Percentiles rank a stretch among this genome's conserved stretches.
phyloP scores from a whole-genome alignment of 2,113 vertebrate genomes.

The Neogobius melanostomus region DNA sequence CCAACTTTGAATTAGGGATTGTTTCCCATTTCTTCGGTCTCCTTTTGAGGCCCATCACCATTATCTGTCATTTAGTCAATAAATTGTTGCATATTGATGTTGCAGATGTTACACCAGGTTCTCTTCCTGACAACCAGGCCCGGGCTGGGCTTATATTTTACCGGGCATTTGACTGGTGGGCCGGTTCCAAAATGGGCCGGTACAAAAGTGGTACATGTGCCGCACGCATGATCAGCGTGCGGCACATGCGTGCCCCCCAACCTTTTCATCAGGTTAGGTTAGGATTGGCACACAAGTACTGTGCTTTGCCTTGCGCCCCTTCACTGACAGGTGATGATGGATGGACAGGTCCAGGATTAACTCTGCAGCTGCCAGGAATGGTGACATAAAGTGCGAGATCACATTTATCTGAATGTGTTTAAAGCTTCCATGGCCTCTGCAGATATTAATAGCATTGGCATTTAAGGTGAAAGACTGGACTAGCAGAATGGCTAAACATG shows the following conservation, averaged over 20 bases:
- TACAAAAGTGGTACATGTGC: too few relatives aligned
- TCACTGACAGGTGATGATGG: constrained; percentile 8
- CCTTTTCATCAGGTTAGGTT: too few relatives aligned
- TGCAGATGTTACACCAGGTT: background rate
- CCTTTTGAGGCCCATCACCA: too few relatives aligned
- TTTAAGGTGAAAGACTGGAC: constrained; percentile 37
- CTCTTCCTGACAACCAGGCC: background rate
- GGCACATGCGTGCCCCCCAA: too few relatives aligned
- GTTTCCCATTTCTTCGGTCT: too few relatives aligned
- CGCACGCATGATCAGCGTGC: too few relatives aligned
- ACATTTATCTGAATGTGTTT: constrained; percentile 41
- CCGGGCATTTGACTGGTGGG: too few relatives aligned
- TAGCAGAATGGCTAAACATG: constrained; percentile 43
- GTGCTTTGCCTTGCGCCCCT: background rate
- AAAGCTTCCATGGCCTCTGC: constrained; percentile 24
- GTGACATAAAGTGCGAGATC: constrained; percentile 36
- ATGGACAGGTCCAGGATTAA: constrained; percentile 25
- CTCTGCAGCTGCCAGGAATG: constrained; percentile 20
- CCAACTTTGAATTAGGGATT: too few relatives aligned
- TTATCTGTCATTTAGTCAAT: too few relatives aligned
- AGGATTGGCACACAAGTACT: background rate
- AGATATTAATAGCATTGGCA: constrained; percentile 55
- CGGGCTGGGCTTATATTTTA: too few relatives aligned
- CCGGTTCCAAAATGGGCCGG: too few relatives aligned
- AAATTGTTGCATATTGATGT: background rate